These are phyloP conservation scores for Scaptomyza polygonia DNA, from an alignment of 2,888 invertebrate species.

Conservation along the genomic window DNA sequence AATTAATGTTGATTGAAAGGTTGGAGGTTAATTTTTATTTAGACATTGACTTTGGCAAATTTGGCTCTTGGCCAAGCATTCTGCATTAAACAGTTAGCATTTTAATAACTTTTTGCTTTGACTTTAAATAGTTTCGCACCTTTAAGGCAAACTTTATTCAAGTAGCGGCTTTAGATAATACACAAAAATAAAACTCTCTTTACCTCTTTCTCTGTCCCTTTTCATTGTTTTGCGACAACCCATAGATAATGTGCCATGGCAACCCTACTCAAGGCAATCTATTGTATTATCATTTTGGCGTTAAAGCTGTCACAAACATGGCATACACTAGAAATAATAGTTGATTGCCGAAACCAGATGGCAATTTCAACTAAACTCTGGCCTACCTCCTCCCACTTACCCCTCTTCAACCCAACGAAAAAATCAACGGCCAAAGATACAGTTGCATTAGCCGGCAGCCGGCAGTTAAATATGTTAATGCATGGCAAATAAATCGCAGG, in stretches of 20 bases:
- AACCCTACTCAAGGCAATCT: slow-evolving; percentile 52
- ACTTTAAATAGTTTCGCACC: too few species aligned
- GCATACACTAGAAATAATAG: slow-evolving; percentile 33
- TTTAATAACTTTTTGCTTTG: too few species aligned
- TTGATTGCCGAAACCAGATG: slow-evolving; percentile 22
- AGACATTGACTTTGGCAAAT: too few species aligned
- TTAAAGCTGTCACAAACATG: slow-evolving; percentile 34
- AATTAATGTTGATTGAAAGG: not conserved
- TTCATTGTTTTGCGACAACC: slow-evolving; percentile 28
- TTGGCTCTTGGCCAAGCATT: too few species aligned
- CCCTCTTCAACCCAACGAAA: not conserved
- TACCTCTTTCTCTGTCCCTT: slow-evolving; percentile 6
- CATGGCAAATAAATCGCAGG: slow-evolving; percentile 70
- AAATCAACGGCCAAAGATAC: slow-evolving; percentile 21
- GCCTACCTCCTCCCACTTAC: not conserved
- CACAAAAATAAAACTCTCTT: not conserved
- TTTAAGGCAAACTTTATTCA: slow-evolving; percentile 13
- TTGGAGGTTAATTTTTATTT: too few species aligned
- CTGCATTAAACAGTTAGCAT: too few species aligned
- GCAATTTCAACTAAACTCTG: not conserved
- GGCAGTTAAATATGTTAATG: slow-evolving; percentile 77
- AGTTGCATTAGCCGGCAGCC: slow-evolving; percentile 69
- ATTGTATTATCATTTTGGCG: slow-evolving; percentile 43
- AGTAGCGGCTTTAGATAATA: slow-evolving; percentile 41
- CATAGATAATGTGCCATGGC: slow-evolving; percentile 4